A percentile compares a stretch with the other conserved stretches of the same genome.
Evolutionary conservation across 1,140 invertebrate species (phyloP).

Genomic region (Cylas formicarius): DNA sequence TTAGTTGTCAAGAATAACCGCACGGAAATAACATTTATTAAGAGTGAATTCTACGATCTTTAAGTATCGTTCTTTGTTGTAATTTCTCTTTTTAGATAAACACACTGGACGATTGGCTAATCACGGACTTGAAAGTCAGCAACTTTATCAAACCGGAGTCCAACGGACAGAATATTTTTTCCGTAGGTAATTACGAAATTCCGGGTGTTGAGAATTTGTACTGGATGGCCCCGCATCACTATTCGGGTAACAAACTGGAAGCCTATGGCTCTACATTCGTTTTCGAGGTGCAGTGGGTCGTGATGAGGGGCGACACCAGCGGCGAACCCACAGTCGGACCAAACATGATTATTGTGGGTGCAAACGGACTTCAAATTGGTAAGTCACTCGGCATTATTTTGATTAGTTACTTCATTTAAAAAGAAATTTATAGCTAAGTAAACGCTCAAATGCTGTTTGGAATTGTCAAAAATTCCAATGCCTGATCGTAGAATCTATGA

Average conservation of each 20-base stretch:
- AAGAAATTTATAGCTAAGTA: too few species aligned
- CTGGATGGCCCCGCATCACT: constrained; percentile 77
- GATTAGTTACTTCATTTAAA: too few species aligned
- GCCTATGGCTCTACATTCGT: constrained; percentile 79
- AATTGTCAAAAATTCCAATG: too few species aligned
- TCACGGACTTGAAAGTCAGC: constrained; percentile 54
- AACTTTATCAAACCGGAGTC: constrained; percentile 48
- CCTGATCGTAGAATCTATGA: too few species aligned
- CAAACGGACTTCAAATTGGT: constrained; percentile 48
- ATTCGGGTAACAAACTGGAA: constrained; percentile 65
- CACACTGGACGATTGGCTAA: constrained; percentile 54
- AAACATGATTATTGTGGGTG: constrained; percentile 66
- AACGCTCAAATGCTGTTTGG: too few species aligned
- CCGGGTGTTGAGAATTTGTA: constrained; percentile 70
- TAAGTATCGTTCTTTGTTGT: too few species aligned
- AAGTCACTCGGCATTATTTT: not conserved
- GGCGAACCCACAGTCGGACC: constrained; percentile 76
- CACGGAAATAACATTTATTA: too few species aligned
- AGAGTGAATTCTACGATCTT: too few species aligned
- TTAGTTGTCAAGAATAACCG: too few species aligned
- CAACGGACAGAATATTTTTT: constrained; percentile 48
- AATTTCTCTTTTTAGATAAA: constrained; percentile 44
- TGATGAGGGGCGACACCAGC: constrained; percentile 80
- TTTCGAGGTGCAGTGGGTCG: constrained; percentile 74
- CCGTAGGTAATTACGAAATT: constrained; percentile 59